Evolutionary conservation across 2,888 invertebrate species (phyloP).

Genomic region (Euphydryas editha): DNA sequence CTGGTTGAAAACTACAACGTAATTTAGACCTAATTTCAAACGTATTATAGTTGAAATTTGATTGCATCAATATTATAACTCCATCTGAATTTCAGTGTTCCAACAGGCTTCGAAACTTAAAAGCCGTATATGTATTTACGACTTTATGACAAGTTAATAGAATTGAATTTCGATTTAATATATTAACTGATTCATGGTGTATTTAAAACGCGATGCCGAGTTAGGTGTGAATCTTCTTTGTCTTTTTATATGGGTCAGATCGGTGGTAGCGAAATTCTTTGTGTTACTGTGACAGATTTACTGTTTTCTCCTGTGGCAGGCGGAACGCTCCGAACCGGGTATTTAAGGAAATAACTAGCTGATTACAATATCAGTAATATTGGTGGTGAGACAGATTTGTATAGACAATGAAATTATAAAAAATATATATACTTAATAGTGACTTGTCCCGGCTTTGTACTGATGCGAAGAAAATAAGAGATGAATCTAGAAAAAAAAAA

Average conservation of each 20-base stretch:
- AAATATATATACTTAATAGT: too few relatives aligned
- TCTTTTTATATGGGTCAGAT: constrained; percentile 49
- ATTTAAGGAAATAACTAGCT: constrained; percentile 34
- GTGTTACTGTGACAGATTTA: constrained; percentile 51
- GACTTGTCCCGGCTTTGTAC: too few relatives aligned
- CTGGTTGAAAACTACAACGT: constrained; percentile 8
- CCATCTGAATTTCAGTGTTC: constrained; percentile 3
- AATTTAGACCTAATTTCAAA: neutral
- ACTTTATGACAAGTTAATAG: constrained; percentile 25
- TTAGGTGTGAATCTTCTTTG: constrained; percentile 47
- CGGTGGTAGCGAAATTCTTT: constrained; percentile 48
- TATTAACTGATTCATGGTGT: constrained; percentile 47
- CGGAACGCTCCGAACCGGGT: constrained; percentile 35
- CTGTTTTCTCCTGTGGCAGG: constrained; percentile 29
- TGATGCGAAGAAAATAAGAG: too few relatives aligned
- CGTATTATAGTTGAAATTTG: neutral
- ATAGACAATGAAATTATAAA: too few relatives aligned
- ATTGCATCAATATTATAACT: neutral
- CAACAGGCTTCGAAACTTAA: constrained; percentile 1
- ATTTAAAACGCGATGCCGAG: constrained; percentile 47
- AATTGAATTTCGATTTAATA: constrained; percentile 19
- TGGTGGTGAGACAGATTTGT: too few relatives aligned
- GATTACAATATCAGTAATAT: neutral
- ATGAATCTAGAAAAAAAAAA: too few relatives aligned
- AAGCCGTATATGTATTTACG: constrained; percentile 15